These are phyloP conservation scores for Siphamia tubifer DNA, from an alignment of 2,113 vertebrate species.

Conservation along the genomic window DNA sequence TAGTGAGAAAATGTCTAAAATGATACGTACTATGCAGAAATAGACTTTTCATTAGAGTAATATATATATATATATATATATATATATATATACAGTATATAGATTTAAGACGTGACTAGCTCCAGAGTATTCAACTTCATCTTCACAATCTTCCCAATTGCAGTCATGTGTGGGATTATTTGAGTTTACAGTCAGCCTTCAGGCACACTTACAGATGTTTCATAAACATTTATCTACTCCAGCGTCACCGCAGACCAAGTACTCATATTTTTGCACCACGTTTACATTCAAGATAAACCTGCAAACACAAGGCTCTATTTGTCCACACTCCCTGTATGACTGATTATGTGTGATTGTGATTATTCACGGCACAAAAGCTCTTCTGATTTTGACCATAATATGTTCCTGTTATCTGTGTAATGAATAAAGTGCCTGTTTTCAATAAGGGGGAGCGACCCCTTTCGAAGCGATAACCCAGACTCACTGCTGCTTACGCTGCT, in stretches of 20 bases:
- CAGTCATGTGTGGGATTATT: background rate
- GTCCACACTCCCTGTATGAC: background rate
- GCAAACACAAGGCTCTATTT: background rate
- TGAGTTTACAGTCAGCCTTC: background rate
- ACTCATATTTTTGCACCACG: background rate
- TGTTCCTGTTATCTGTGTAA: conserved; percentile 7
- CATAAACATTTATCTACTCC: conserved; percentile 1
- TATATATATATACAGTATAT: no score
- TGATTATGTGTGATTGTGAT: conserved; percentile 2
- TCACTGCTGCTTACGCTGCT: background rate
- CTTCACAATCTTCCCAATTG: background rate
- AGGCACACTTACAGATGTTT: background rate
- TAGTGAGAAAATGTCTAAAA: background rate
- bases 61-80: no score
- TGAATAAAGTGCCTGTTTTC: conserved; percentile 54
- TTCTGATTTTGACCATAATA: conserved; percentile 10
- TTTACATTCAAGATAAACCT: background rate
- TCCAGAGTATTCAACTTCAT: background rate
- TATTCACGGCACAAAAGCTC: background rate
- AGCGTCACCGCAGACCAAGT: background rate
- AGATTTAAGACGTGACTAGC: background rate
- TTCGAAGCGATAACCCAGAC: background rate
- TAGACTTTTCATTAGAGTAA: background rate
- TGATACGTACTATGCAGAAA: conserved; percentile 20
- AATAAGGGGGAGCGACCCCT: background rate